Percentiles rank a stretch among this genome's conserved stretches.
Evolutionary conservation across 2,888 invertebrate species (phyloP).

Genomic region (Mylabris sibirica): DNA sequence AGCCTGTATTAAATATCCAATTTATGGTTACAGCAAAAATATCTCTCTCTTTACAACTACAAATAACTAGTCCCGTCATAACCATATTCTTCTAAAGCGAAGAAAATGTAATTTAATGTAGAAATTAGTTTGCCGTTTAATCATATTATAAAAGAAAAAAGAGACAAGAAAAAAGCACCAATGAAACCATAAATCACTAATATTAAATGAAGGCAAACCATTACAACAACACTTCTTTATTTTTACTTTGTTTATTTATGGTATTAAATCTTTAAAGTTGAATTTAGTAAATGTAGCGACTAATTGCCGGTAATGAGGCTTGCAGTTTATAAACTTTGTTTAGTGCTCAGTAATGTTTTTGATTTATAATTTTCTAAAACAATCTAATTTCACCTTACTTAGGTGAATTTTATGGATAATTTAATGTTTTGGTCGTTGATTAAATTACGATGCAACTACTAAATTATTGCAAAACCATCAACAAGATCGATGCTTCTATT

Average conservation of each 20-base stretch:
- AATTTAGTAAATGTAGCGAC: conserved; percentile 30
- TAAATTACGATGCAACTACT: background rate
- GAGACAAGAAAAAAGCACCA: conserved; percentile 20
- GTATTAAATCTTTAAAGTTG: conserved; percentile 27
- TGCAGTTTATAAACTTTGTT: conserved; percentile 27
- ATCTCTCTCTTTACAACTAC: background rate
- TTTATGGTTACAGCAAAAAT: background rate
- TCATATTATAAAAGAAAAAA: conserved; percentile 23
- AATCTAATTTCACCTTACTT: background rate
- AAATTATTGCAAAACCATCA: background rate
- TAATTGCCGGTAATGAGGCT: conserved; percentile 35
- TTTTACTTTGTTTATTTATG: background rate
- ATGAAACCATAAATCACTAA: conserved; percentile 31
- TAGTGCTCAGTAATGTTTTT: background rate
- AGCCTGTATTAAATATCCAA: background rate
- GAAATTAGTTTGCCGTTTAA: conserved; percentile 34
- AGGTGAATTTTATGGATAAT: background rate
- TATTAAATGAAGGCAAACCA: conserved; percentile 30
- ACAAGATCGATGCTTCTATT: background rate
- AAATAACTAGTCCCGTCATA: conserved; percentile 17
- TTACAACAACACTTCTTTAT: conserved; percentile 19
- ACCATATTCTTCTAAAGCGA: conserved; percentile 16
- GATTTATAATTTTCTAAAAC: background rate
- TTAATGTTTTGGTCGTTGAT: background rate
- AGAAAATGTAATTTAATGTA: conserved; percentile 32